Percentiles rank a stretch among this genome's conserved stretches.
Conservation (phyloP, 2,113 vertebrate genomes). For the Burhinus oedicnemus region DNA sequence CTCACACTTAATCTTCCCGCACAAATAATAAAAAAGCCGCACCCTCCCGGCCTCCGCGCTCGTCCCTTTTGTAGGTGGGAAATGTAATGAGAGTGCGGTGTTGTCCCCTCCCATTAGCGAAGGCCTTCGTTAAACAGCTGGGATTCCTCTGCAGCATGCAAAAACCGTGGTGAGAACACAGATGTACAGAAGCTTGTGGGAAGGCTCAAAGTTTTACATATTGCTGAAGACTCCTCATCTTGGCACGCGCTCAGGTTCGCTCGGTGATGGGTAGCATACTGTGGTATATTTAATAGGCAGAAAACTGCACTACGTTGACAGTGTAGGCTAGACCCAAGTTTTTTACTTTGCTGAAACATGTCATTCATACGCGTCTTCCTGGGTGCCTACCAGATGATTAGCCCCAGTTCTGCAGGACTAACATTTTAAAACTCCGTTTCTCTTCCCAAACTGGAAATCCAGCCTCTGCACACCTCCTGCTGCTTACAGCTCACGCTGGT, state of each 20-base stretch:
- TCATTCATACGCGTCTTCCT: background rate
- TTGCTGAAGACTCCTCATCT: background rate
- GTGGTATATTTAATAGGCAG: background rate
- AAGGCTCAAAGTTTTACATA: conserved; percentile 13
- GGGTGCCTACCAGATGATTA: background rate
- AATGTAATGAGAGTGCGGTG: rapidly evolving
- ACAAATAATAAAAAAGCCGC: rapidly evolving
- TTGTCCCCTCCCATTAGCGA: background rate
- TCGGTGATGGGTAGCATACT: conserved; percentile 9
- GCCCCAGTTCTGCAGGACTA: background rate
- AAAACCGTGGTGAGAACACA: background rate
- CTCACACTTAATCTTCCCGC: background rate
- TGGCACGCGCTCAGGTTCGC: background rate
- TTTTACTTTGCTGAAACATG: conserved; percentile 43
- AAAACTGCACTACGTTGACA: background rate
- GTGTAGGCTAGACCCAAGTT: conserved; percentile 43
- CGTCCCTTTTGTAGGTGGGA: background rate
- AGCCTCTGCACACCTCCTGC: background rate
- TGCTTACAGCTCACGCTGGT: background rate
- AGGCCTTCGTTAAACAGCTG: background rate
- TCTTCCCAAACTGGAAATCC: background rate
- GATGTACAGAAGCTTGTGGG: conserved; percentile 34
- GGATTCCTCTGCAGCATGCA: background rate
- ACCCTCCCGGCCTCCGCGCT: rapidly evolving
- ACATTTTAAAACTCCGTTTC: rapidly evolving